Evolutionary conservation across 2,113 vertebrate species (phyloP), one percentile per base, ranked within the genome.

Genomic region (Campylomormyrus tamandua): DNA sequence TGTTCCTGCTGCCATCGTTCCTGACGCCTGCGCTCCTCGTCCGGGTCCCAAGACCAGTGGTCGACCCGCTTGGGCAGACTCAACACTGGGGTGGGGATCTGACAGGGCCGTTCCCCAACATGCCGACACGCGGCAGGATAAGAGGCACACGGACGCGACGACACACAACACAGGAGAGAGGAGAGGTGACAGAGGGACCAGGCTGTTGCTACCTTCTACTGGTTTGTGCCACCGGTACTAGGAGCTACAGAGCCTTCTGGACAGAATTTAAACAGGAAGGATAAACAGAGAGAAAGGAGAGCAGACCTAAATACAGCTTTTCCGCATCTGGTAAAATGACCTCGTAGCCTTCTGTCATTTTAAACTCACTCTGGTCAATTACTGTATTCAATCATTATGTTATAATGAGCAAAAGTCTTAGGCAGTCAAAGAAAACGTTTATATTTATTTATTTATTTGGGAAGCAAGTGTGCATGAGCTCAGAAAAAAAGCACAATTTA

Each of bases 1-100:
- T 99, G 98, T 92, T 99, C 98, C 90, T 97, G 97, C 50, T 99
- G 98, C 98, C 98, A 99, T 90, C 95, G 97, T 92, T 99, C 98
- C 94, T 98, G 98, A 11, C 98, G 96, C 91, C 96, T 97, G 91
- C 98, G 97, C 91, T 99, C 98, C 91, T 99, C 98, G 94, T 98
- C 98, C 11, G 98, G 98, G 95, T 99, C 97, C 98, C 98, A 99
- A 2, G 97, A 96, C 97, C 98, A 98, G 95, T 97, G 97, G 94
- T 97, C 97, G 94, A 97, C 97, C 95, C 96, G 97, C 96, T 98
- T 96, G 94, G 87, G 17, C 94, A 96, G 96, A 95, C 95, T 96
- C 93, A 96, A 94, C 92, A 96, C 95, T 91, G 96, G 96, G 93
- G 95, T 96, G 94, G 96, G 95, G 94, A 95, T 96, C 96, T 96